Evolutionary conservation across 2,113 vertebrate species (phyloP).

Genomic region (human (Homo sapiens)): GRCh38 chr17:31312501-31313000

Average conservation of each 20-base stretch:
- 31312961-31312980: not conserved
- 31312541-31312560: not conserved
- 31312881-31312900: not conserved
- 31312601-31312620: not conserved
- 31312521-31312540: not conserved
- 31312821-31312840: not conserved
- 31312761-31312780: not conserved
- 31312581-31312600: not conserved
- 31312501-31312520: too few relatives aligned
- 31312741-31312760: not conserved
- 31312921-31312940: not conserved
- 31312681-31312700: not conserved
- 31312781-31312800: conserved; percentile 13
- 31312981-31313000: not conserved
- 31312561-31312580: not conserved
- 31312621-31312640: not conserved
- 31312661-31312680: not conserved
- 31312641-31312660: not conserved
- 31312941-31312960: not conserved
- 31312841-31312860: not conserved
- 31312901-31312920: conserved; percentile 26
- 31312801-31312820: conserved; percentile 13
- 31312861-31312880: conserved; percentile 8
- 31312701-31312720: conserved; percentile 14
- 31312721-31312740: conserved; percentile 14